Evolutionary conservation across 2,888 invertebrate genomes (phyloP).

Genomic region (Gymnocheta viridis): DNA sequence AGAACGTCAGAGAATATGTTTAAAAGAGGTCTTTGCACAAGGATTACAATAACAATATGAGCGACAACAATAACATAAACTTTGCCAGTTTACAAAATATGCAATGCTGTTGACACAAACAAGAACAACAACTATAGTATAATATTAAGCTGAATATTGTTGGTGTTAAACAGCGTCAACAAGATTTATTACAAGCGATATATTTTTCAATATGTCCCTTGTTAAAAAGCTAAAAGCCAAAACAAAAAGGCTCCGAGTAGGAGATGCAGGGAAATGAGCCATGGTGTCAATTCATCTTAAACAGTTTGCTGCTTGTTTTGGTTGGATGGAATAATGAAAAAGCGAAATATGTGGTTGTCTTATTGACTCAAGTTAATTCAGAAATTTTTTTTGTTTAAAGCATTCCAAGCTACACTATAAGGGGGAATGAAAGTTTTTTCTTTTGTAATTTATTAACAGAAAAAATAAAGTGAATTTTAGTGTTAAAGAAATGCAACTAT

Average conservation of each 20-base stretch:
- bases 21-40: conserved; percentile 20
- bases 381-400: no score
- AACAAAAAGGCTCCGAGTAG: neutral
- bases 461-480: neutral
- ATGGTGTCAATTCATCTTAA: neutral
- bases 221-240: conserved; percentile 18
- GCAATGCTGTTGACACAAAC: conserved; percentile 18
- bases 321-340: neutral
- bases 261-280: neutral
- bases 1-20: neutral
- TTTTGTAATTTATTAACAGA: neutral
- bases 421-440: no score
- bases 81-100: conserved; percentile 43
- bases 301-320: neutral
- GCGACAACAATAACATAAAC: conserved; percentile 33
- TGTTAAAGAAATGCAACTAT: neutral
- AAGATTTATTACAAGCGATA: conserved; percentile 61
- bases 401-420: no score
- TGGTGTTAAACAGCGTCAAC: conserved; percentile 55
- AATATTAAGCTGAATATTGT: conserved; percentile 35
- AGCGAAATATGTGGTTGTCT: conserved; percentile 15
- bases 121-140: neutral
- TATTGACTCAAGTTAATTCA: no score
- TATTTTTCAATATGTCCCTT: conserved; percentile 47
- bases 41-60: conserved; percentile 25